These are phyloP conservation scores for Endotricha flammealis DNA, from an alignment of 2,888 invertebrate genomes.

Conservation along the genomic window DNA sequence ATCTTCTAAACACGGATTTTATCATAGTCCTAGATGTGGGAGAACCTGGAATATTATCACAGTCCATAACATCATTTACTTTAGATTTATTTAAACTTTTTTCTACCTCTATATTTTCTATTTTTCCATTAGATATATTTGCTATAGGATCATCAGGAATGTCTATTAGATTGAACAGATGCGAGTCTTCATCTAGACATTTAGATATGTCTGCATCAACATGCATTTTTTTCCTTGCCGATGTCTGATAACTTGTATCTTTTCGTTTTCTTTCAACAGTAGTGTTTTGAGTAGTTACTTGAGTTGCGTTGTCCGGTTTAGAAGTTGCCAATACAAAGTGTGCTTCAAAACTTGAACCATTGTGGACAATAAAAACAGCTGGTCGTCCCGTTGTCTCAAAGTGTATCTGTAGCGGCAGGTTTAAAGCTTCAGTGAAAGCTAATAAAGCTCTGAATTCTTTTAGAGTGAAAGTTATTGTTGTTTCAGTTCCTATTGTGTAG, in stretches of 20 bases:
- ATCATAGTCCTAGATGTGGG: constrained; percentile 79
- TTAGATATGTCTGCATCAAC: constrained; percentile 54
- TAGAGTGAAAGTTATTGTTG: constrained; percentile 89
- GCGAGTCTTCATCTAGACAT: constrained; percentile 68
- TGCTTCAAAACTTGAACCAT: constrained; percentile 85
- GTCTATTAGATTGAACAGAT: constrained; percentile 68
- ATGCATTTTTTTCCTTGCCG: constrained; percentile 57
- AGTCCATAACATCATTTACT: constrained; percentile 36
- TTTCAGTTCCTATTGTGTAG: constrained; percentile 81
- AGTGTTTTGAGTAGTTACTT: constrained; percentile 56
- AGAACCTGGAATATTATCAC: constrained; percentile 77
- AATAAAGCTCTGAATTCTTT: constrained; percentile 90
- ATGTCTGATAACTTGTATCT: constrained; percentile 30
- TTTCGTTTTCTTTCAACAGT: constrained; percentile 49
- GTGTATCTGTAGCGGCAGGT: constrained; percentile 82
- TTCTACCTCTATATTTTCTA: constrained; percentile 19
- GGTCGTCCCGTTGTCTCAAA: constrained; percentile 90
- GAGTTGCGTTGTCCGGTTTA: constrained; percentile 73
- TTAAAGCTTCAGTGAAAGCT: constrained; percentile 86
- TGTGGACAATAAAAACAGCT: constrained; percentile 85
- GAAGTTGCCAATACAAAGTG: constrained; percentile 89
- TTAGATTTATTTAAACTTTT: constrained; percentile 23
- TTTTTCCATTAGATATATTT: constrained; percentile 24
- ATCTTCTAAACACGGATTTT: constrained; percentile 82
- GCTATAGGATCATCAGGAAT: constrained; percentile 45